Evolutionary conservation across 2,888 invertebrate species (phyloP), one percentile per base, ranked within the genome.

Genomic region (Crocallis elinguaria): DNA sequence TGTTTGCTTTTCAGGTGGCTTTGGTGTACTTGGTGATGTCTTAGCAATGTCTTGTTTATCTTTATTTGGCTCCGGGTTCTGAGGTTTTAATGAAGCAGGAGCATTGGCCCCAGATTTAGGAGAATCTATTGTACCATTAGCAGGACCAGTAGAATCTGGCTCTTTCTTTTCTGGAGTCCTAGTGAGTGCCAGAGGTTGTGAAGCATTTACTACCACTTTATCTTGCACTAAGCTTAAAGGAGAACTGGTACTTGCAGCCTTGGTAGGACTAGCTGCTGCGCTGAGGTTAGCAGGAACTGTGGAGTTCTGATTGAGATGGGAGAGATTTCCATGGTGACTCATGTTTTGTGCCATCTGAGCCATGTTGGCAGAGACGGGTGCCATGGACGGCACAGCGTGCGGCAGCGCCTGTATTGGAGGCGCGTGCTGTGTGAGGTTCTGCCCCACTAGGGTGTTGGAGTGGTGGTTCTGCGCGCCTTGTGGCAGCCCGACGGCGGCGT

Each of bases 311-410:
- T 84, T 83, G 50, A 87, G 83, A 45, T 88, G 88, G 7, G 91
- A 91, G 16, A 91, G 74, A 76, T 91, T 91, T 51, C 91, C 91
- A 59, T 91, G 91, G 82, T 91, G 89, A 71, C 89, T 89, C 91
- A 91, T 91, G 69, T 91, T 91, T 62, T 92, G 92, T 57, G 91
- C 92, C 88, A 89, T 87, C 67, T 89, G 89, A 27, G 90, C 90
- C 91, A 91, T 91, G 77, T 90, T 90, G 44, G 91, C 88, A 57
- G 92, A 75, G 71, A 91, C 82, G 32, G 92, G 85, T 60, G 92
- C 83, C 92, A 92, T 84, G 68, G 92, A 89, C 6, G 89, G 86
- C 66, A 79, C 82, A 49, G 85, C 82, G 79, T 86, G 86, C 50
- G 85, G 77, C 33, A 75, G 75, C 55, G 75, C 60, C 30, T 67